Base-by-base conservation (phyloP, 2,113 vertebrate genomes). In the Platysternon megacephalum region DNA sequence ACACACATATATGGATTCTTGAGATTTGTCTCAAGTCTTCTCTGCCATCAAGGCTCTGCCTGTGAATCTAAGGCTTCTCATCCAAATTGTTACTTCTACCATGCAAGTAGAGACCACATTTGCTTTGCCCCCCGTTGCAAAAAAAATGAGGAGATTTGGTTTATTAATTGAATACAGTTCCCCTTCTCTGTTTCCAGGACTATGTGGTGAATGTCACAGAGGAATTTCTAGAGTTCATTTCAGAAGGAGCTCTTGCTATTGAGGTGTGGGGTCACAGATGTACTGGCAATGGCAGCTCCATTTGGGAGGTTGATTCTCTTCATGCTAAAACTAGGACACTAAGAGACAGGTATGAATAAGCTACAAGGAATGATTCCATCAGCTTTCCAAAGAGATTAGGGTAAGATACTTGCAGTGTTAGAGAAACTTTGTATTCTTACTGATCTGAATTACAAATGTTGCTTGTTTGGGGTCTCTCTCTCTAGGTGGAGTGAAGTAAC, bases 251-350 rank as follows among this genome's bases (percentile, higher is more conserved):
- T 0, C 97, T 99, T 97, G 99, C 99, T 12, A 99, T 99, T 86
- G 99, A 99, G 90, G 99, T 99, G 44, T 99, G 99, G 99, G 99
- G 99, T 95, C 99, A 99, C 96, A 98, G 99, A 52, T 99, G 99
- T 95, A 98, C 99, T 6, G 99, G 99, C 16, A 99, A 99, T 2
- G 99, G 99, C n/a, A 98, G 90, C 76, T 99, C 99, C 13, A 83
- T 98, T 86, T 99, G 99, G 99, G 99, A 99, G 92, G 98, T 99
- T 1, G 99, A 99, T 93, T 99, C 99, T 65, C 98, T 99, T 87
- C 99, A 99, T 84, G 99, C 99, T 35, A 99, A 99, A 97, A 99
- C 98, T 2, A 98, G 99, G 90, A 99, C 99, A 0, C 97, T 99
- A 46, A 98, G 98, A 84, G 99, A 99, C 98, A 99, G 99, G 99